Evolutionary conservation across 2,113 vertebrate genomes (phyloP), one percentile per base, ranked within the genome.

Genomic region (Boulengeromyrus knoepffleri): DNA sequence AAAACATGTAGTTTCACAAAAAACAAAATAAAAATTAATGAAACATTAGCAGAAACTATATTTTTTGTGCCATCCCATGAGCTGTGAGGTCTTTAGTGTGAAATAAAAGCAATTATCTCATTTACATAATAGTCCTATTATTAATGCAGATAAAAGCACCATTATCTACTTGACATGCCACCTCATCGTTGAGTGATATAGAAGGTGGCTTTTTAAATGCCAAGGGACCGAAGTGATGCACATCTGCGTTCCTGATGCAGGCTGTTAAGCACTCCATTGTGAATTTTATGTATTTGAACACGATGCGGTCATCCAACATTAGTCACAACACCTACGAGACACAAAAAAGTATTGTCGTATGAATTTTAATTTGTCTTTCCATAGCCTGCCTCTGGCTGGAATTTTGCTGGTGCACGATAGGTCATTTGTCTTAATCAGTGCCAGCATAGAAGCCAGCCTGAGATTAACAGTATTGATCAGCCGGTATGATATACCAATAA

Each of bases 91-190:
- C 90, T 92, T 85, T 53, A 39, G 6, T 92, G 91, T 92, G 53
- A 90, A 93, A 92, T 92, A 92, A 89, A 92, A 92, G 70, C 91
- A 49, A 92, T 92, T 92, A 92, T 91, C 49, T 31, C 89, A 92
- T 92, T 92, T 90, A 91, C 87, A 91, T 92, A 92, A 93, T 90
- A 74, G 77, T 90, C 84, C 77, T 90, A 92, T 93, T 93, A 93
- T 91, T 91, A 66, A 91, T 90, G 84, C 58, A 74, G 92, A 93
- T 93, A 91, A 91, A 90, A 91, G 88, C 77, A 36, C 89, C 91
- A 91, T 92, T 90, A 8, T 52, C 36, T 92, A 52, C 85, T 90
- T 90, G 90, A 93, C 93, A 92, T 87, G 85, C 92, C 91, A 92
- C 91, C 90, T 91, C 90, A 88, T 86, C 89, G 39, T 88, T 80